Conservation (phyloP, 2,797 vertebrate species). For the Poecile montanus region DNA sequence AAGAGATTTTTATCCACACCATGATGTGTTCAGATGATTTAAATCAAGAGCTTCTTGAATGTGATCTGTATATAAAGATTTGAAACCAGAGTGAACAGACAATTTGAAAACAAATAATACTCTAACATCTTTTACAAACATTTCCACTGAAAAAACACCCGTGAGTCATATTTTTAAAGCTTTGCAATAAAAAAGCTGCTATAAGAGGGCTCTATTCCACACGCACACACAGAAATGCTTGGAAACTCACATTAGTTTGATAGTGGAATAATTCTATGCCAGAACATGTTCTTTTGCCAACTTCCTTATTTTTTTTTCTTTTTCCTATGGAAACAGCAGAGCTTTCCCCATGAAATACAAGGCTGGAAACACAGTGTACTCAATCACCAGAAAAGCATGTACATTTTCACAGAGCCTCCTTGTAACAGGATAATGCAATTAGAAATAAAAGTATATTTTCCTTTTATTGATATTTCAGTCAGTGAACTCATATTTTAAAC, state of each 20-base stretch:
- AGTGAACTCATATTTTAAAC: background rate
- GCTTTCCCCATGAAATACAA: constrained; percentile 9
- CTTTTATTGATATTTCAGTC: background rate
- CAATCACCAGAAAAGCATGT: constrained; percentile 38
- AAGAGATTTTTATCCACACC: background rate
- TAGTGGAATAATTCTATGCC: constrained; percentile 46
- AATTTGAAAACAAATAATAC: background rate
- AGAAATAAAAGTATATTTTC: constrained; percentile 6
- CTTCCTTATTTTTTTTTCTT: background rate
- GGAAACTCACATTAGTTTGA: constrained; percentile 45
- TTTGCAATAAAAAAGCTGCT: constrained; percentile 56
- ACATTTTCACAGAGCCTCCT: background rate
- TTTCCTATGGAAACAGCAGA: constrained; percentile 17
- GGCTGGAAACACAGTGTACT: constrained; percentile 6
- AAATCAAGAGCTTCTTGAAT: constrained; percentile 13
- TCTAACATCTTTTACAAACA: constrained; percentile 5
- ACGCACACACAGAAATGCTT: background rate
- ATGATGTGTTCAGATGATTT: background rate
- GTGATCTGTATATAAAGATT: constrained; percentile 3
- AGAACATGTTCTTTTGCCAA: constrained; percentile 15
- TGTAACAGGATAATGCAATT: constrained; percentile 20
- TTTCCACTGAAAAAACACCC: constrained; percentile 29
- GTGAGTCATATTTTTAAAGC: constrained; percentile 38
- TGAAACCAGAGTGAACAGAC: constrained; percentile 4
- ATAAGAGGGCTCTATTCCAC: constrained; percentile 14